A percentile compares a stretch with the other conserved stretches of the same genome.
phyloP scores from a whole-genome alignment of 2,888 invertebrate genomes.

The Oscheius sp. region DNA sequence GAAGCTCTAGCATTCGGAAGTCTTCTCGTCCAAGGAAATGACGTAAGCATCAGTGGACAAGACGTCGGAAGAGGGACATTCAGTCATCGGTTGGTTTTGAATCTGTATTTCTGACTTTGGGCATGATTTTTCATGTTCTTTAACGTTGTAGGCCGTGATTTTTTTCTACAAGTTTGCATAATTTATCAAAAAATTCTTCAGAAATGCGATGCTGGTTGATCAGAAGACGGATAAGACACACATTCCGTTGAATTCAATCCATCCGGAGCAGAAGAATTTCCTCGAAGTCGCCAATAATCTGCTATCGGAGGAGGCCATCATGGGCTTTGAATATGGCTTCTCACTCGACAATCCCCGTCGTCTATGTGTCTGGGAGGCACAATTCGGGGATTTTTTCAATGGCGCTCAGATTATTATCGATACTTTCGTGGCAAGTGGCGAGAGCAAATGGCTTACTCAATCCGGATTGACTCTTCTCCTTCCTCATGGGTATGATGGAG shows the following conservation, averaged over 20 bases:
- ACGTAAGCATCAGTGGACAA: conserved; percentile 81
- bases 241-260: conserved; percentile 87
- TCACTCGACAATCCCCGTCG: conserved; percentile 46
- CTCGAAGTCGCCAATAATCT: conserved; percentile 82
- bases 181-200: not conserved
- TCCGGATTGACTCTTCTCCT: conserved; percentile 88
- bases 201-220: conserved; percentile 91
- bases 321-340: conserved; percentile 76
- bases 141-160: too few species aligned
- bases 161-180: not conserved
- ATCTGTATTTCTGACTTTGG: too few species aligned
- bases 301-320: conserved; percentile 92
- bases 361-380: conserved; percentile 92
- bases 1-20: conserved; percentile 91
- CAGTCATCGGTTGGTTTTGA: conserved; percentile 84
- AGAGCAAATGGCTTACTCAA: conserved; percentile 92
- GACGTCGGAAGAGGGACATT: conserved; percentile 92
- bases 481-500: conserved; percentile 96
- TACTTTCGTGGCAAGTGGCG: conserved; percentile 87
- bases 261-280: conserved; percentile 72
- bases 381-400: conserved; percentile 97
- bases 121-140: too few species aligned
- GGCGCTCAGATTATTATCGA: conserved; percentile 95
- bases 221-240: conserved; percentile 82
- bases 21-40: conserved; percentile 75